phyloP scores from a whole-genome alignment of 2,113 vertebrate genomes.

The Tapirus terrestris region DNA sequence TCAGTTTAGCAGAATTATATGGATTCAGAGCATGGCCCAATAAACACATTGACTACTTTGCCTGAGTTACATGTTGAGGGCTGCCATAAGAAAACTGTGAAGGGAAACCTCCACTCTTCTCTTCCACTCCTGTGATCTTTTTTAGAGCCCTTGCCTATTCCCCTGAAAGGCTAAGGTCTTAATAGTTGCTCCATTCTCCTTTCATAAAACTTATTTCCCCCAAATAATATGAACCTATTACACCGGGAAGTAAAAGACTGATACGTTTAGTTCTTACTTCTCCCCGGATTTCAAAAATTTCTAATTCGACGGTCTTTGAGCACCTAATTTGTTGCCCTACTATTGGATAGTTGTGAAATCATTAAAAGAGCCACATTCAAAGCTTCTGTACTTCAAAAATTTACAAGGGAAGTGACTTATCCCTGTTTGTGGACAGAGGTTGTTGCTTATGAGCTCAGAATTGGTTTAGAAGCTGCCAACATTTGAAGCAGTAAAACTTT shows the following conservation, averaged over 20 bases:
- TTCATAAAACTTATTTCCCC: not conserved
- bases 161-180: not conserved
- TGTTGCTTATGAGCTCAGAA: not conserved
- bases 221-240: not conserved
- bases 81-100: not conserved
- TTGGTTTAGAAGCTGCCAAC: not conserved
- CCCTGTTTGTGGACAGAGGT: not conserved
- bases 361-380: not conserved
- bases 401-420: not conserved
- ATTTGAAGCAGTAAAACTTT: not conserved
- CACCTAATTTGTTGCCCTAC: not conserved
- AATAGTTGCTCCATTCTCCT: not conserved
- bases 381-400: not conserved
- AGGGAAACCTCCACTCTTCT: not conserved
- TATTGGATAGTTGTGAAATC: not conserved
- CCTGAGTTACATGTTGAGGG: not conserved
- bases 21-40: not conserved
- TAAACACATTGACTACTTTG: not conserved
- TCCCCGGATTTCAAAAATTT: not conserved
- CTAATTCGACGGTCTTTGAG: not conserved
- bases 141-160: not conserved
- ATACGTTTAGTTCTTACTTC: not conserved
- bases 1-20: not conserved
- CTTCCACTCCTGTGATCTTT: not conserved
- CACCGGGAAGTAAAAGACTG: not conserved